Evolutionary conservation across 30 jellyfish, hydroid and myxozoan species (phyloP), one percentile per base, ranked within the genome.

Genomic region (Turritopsis rubra): DNA sequence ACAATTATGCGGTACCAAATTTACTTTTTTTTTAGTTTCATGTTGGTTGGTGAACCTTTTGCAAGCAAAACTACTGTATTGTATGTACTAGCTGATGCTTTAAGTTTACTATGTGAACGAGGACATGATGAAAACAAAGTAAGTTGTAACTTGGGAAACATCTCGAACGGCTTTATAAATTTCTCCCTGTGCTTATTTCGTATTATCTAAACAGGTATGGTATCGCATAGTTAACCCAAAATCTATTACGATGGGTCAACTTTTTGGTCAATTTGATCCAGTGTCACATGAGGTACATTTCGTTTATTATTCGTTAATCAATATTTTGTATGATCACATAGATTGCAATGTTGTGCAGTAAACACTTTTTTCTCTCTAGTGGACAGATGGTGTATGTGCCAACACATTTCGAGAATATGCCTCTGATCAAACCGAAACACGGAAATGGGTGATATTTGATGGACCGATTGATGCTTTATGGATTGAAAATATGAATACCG

Each of bases 351-450:
- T n/a, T n/a, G n/a, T n/a, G n/a, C n/a, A n/a, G n/a, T n/a, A n/a
- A n/a, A n/a, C n/a, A n/a, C n/a, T n/a, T n/a, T n/a, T n/a, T 60
- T 1, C 7, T 22, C 54, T 80, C 21, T 52, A 86, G 92, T 92
- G 98, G 98, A 92, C 98, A 3, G 98, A 92, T 85, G 98, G 98
- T n/a, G 79, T 92, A 22, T 92, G 98, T 82, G 98, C 98, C 83
- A 92, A 92, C 72, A 92, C 98, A 18, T 92, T 92, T 89, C 95
- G 98, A 66, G 98, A 92, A 84, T 92, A 92, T 79, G 98, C 98
- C 21, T 75, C 98, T 29, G 98, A 92, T 29, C 98, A 92, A 82
- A 88, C 98, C 21, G 98, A 92, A 54, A 92, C 96, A 52, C 73
- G 98, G 22, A 92, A 92, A 72, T 92, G 98, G 98, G 98, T 92